A percentile compares a stretch with the other conserved stretches of the same genome.
phyloP scores from a whole-genome alignment of 2,888 invertebrate species.

The Tineola bisselliella region DNA sequence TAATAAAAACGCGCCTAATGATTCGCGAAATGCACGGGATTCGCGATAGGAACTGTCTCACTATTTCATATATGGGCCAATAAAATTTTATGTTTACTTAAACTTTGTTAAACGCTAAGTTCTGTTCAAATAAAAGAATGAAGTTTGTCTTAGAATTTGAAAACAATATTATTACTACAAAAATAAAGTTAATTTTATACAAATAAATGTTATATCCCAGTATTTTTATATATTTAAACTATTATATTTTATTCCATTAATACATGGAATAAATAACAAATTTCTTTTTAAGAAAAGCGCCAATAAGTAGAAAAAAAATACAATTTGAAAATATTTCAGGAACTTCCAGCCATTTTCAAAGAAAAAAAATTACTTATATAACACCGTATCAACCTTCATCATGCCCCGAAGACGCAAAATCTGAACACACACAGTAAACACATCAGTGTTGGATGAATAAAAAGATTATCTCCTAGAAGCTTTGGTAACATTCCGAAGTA shows the following conservation, averaged over 20 bases:
- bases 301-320: not conserved
- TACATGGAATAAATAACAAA: no score
- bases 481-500: conserved; percentile 35
- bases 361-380: conserved; percentile 1
- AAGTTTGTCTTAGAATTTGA: not conserved
- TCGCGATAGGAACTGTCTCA: conserved; percentile 49
- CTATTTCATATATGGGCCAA: conserved; percentile 65
- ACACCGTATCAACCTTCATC: not conserved
- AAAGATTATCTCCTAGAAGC: conserved; percentile 51
- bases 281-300: not conserved
- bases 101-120: conserved; percentile 62
- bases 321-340: not conserved
- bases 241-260: no score
- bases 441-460: conserved; percentile 35
- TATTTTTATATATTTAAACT: no score
- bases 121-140: conserved; percentile 20
- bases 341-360: not conserved
- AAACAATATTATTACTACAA: not conserved
- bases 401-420: conserved; percentile 14
- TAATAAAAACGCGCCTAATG: conserved; percentile 65
- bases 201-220: no score
- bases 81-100: conserved; percentile 67
- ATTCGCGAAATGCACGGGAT: conserved; percentile 49
- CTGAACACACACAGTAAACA: conserved; percentile 30
- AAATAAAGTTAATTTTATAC: no score